Conservation (phyloP, 2,888 invertebrate species). For the Heliconius ethilla region DNA sequence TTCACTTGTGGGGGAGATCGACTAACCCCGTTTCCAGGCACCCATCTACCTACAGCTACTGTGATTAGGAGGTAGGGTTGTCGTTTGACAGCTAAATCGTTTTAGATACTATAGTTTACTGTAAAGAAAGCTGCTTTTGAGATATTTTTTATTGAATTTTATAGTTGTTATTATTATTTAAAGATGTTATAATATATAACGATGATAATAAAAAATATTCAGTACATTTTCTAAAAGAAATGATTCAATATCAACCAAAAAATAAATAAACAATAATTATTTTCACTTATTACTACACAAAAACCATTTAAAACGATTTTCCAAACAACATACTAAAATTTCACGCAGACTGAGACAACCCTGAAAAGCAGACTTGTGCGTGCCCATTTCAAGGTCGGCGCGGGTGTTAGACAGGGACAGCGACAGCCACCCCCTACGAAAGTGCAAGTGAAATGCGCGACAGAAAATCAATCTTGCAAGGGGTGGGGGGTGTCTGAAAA, state of each 20-base stretch:
- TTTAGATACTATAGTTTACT: not conserved
- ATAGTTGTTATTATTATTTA: too few relatives aligned
- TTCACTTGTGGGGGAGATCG: slow-evolving; percentile 54
- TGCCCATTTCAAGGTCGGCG: slow-evolving; percentile 78
- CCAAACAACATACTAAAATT: slow-evolving; percentile 14
- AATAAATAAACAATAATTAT: not conserved
- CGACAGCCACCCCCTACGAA: slow-evolving; percentile 62
- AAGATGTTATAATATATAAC: too few relatives aligned
- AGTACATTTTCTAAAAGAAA: not conserved
- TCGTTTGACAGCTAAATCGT: not conserved
- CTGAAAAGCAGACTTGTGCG: slow-evolving; percentile 58
- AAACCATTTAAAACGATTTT: not conserved
- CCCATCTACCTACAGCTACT: slow-evolving; percentile 49
- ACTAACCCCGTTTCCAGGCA: slow-evolving; percentile 73
- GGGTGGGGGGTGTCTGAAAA: slow-evolving; percentile 65
- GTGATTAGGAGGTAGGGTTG: slow-evolving; percentile 44
- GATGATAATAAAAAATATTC: not conserved
- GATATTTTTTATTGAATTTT: not conserved
- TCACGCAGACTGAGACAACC: slow-evolving; percentile 42
- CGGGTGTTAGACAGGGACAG: slow-evolving; percentile 65
- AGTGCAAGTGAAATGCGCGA: slow-evolving; percentile 79
- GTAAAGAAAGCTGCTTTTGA: not conserved
- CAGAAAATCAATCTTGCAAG: slow-evolving; percentile 81
- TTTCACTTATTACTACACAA: not conserved
- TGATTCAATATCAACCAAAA: not conserved